Evolutionary conservation across 2,888 invertebrate species (phyloP), one percentile per base, ranked within the genome.

Genomic region (Dasypogon diadema): DNA sequence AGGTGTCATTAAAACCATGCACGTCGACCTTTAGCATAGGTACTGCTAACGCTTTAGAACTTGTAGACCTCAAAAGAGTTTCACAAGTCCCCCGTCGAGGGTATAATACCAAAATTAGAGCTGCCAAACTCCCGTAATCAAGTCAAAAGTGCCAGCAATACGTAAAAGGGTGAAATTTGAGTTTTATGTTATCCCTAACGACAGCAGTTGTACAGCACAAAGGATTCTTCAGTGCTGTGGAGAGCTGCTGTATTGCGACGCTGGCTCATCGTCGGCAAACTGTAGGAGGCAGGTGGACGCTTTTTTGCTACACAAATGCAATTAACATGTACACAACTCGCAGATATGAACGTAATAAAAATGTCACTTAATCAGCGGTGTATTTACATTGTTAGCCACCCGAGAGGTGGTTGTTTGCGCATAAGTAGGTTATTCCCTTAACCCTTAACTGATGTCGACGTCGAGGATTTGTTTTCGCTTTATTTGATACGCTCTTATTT

Each of bases 101-200:
- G 68, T 55, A 34, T 68, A 65, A 74, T 68, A 22, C 18, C 63
- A 73, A 74, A 73, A 76, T 76, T 74, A 76, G 74, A 74, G 74
- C 68, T 60, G 76, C 74, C 76, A 76, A 76, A 76, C 76, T 76
- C 74, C 14, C 51, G 68, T 76, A 76, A 76, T 76, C 74, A 65
- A 68, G 75, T 65, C 65, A 46, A 76, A 76, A 76, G 76, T 76
- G 68, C 76, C 68, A 68, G 46, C 74, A 74, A 74, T 72, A 51
- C 74, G 30, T 34, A 76, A 76, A 76, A 55, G 54, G 46, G 60
- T 42, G 72, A 73, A 60, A 65, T 76, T 76, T 65, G 54, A 73
- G 76, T 63, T 76, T 76, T 73, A 76, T 74, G 73, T 30, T 42
- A 65, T 73, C 63, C 65, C 65, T 74, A 73, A 76, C 76, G 60